Base-by-base conservation (phyloP, 2,113 vertebrate species). In the Polypterus senegalus region DNA sequence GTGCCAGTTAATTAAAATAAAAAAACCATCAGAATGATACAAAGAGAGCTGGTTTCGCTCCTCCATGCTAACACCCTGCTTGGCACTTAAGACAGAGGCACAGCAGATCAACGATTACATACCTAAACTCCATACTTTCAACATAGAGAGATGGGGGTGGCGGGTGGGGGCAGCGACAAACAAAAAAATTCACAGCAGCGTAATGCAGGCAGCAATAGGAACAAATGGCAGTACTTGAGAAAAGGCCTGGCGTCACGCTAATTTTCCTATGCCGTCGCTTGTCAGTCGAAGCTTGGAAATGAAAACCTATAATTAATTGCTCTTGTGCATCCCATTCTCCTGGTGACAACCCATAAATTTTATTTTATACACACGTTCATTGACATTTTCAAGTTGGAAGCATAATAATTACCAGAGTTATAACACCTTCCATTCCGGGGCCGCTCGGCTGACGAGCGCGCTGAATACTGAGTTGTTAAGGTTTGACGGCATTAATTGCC, bases 401-500 rank as follows among this genome's bases (percentile, higher is more conserved):
- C 78, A 67, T 78, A 80, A 86, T 86, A 85, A 88, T 88, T 83
- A 88, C 81, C 69, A 75, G 83, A 81, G 84, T 84, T 85, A 83
- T 83, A 83, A 70, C 66, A 70, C 69, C 72, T 71, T 73, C 73
- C 66, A 66, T 73, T 65, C 64, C 71, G 55, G 46, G 62, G 66
- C 61, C 55, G 56, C 64, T 58, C 55, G 68, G 65, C 64, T 70
- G 69, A 71, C 69, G 71, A 63, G 62, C 55, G 66, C 67, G 60
- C 71, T 85, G 84, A 84, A 83, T 79, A 77, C 77, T 69, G 77
- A 79, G 82, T 84, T 80, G 84, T 86, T 84, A 82, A 80, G 81
- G 79, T 86, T 85, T 86, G 84, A 88, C 81, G 86, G 77, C 76
- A 83, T 86, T 88, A 88, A 88, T 88, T 88, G 86, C 82, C 86